These are phyloP conservation scores for Edolisoma coerulescens DNA, from an alignment of 2,113 vertebrate species.

Conservation along the genomic window DNA sequence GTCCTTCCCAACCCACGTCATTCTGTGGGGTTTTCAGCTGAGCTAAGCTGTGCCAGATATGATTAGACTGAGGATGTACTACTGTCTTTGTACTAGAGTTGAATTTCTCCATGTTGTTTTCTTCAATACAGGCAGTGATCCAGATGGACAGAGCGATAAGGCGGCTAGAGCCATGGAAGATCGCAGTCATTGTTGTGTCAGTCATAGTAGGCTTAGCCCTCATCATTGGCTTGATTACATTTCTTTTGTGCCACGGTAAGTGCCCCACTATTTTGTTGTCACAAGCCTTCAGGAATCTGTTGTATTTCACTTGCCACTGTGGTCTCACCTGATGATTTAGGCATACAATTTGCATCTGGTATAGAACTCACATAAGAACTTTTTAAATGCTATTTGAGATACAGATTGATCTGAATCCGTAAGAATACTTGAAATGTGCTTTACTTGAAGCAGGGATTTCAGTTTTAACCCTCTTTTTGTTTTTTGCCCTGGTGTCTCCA, in stretches of 20 bases:
- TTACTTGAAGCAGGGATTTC: background rate
- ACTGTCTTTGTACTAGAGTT: background rate
- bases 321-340: background rate
- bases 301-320: background rate
- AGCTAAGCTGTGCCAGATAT: background rate
- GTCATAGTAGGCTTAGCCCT: constrained; percentile 44
- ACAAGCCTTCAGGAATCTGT: background rate
- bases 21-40: background rate
- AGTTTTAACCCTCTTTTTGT: background rate
- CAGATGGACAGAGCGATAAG: background rate
- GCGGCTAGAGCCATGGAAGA: constrained; percentile 59
- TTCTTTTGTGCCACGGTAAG: constrained; percentile 67
- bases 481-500: background rate
- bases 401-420: background rate
- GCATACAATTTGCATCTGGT: background rate
- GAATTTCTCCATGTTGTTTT: background rate
- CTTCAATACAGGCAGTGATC: background rate
- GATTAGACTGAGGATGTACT: background rate
- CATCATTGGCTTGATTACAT: constrained; percentile 55
- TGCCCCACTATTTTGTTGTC: background rate
- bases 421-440: background rate
- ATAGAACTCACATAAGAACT: background rate
- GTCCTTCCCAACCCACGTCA: background rate
- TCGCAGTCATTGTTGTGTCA: background rate
- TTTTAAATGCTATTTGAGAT: background rate